Conservation (phyloP, 2,797 vertebrate species). For the Diglossa cyanea region DNA sequence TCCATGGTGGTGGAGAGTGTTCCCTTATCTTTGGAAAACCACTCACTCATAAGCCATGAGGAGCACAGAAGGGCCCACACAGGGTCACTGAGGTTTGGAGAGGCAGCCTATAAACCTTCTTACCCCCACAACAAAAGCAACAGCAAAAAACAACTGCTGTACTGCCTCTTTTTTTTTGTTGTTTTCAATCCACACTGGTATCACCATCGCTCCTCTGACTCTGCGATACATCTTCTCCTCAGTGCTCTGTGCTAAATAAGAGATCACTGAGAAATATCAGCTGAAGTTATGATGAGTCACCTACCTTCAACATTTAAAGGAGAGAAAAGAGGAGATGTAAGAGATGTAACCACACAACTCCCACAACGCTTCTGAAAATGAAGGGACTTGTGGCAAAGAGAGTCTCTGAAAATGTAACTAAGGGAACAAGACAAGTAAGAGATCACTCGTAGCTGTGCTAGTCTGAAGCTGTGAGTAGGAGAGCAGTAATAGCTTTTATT, state of each 20-base stretch:
- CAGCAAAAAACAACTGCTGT: neutral
- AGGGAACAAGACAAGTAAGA: conserved; percentile 48
- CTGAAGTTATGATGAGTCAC: conserved; percentile 42
- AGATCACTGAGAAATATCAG: conserved; percentile 56
- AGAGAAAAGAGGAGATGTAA: neutral
- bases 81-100: neutral
- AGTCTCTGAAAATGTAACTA: conserved; percentile 51
- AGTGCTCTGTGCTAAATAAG: conserved; percentile 25
- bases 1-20: accelerated
- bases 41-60: neutral
- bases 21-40: neutral
- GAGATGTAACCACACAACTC: conserved; percentile 64
- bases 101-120: neutral
- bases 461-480: conserved; percentile 50
- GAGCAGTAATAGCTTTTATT: conserved; percentile 48
- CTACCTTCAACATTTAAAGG: conserved; percentile 58
- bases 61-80: neutral
- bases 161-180: neutral
- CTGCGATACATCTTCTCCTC: conserved; percentile 22
- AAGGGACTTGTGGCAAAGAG: conserved; percentile 35
- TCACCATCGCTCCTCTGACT: conserved; percentile 11
- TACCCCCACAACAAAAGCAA: neutral
- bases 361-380: conserved; percentile 35
- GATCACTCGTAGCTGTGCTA: conserved; percentile 28
- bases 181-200: neutral